Evolutionary conservation across 2,113 vertebrate genomes (phyloP), one percentile per base, ranked within the genome.

Genomic region (Myrmophylax atrothorax): DNA sequence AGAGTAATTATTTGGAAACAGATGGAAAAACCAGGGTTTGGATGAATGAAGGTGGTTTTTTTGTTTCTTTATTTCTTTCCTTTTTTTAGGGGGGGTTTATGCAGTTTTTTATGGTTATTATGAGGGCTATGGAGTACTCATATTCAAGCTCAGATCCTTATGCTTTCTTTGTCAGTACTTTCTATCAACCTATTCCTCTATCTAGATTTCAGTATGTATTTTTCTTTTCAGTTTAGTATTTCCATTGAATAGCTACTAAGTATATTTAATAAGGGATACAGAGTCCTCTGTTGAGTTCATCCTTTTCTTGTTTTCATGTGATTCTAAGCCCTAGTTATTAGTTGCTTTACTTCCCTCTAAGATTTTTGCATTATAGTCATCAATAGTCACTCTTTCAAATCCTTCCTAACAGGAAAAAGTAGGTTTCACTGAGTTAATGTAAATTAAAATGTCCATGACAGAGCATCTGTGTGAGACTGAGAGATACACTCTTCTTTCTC

Each of bases 1-100:
- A 58, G 7, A 40, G 4, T 11, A 24, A 28, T 53, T 84, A n/a
- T 37, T 37, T 44, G 11, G 18, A 87, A 74, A 35, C 2, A 55
- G 10, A 37, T 4, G 29, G 23, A 31, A 80, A 91, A 84, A 12
- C 3, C 46, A 66, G 14, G 1, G 1, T 7, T 86, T 68, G 6
- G 2, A 14, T 40, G 40, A 40, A 40, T 40, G 6, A 2, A 8
- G 6, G 18, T 22, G 8, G 0, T 7, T 15, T 10, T 49, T 42
- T 33, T 33, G 7, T 3, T 42, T 84, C 6, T 14, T 66, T 20
- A 8, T 44, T 64, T 64, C 13, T 44, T 82, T 53, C n/a, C 5
- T 67, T 81, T 2, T 73, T 28, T 35, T 19, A 18, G 19, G 5
- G 7, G 5, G 3, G 12, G 66, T 47, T 42, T 14, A 3, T 2